Conservation (phyloP, 2,888 invertebrate species). For the Brenthis daphne region DNA sequence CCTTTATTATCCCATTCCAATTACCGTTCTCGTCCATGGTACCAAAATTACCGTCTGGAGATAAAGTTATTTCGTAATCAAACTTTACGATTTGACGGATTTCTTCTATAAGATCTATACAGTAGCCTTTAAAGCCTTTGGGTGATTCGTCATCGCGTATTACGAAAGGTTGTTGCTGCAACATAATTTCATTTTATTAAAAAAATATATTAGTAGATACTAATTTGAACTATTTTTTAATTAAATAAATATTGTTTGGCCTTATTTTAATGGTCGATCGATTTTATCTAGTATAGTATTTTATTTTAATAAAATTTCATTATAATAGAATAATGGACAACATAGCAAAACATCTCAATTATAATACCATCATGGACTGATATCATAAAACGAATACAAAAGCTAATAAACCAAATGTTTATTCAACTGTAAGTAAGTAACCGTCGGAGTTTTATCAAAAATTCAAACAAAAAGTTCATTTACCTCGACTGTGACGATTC, state of each 20-base stretch:
- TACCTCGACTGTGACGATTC: conserved; percentile 91
- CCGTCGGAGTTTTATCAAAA: conserved; percentile 37
- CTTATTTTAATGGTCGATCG: no score
- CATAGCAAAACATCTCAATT: conserved; percentile 6
- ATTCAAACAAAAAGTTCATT: conserved; percentile 55
- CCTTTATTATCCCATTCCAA: conserved; percentile 93
- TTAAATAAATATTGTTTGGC: background rate
- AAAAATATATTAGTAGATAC: background rate
- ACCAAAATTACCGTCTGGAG: conserved; percentile 92
- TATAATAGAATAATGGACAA: conserved; percentile 1
- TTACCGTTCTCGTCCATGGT: conserved; percentile 93
- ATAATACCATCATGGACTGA: conserved; percentile 2
- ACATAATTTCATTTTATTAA: conserved; percentile 38
- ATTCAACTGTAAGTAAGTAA: conserved; percentile 63
- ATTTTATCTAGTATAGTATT: no score
- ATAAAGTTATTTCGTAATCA: conserved; percentile 93
- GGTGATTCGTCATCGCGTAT: conserved; percentile 85
- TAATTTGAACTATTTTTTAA: background rate
- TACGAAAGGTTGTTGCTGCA: conserved; percentile 92
- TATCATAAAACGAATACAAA: conserved; percentile 18
- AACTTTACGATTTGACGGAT: conserved; percentile 93
- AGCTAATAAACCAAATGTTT: conserved; percentile 50
- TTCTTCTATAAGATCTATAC: conserved; percentile 95
- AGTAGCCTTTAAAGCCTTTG: conserved; percentile 92
- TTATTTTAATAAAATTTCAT: no score